Base-by-base conservation (phyloP, 1,140 invertebrate species). In the Holcopasites calliopsidis region DNA sequence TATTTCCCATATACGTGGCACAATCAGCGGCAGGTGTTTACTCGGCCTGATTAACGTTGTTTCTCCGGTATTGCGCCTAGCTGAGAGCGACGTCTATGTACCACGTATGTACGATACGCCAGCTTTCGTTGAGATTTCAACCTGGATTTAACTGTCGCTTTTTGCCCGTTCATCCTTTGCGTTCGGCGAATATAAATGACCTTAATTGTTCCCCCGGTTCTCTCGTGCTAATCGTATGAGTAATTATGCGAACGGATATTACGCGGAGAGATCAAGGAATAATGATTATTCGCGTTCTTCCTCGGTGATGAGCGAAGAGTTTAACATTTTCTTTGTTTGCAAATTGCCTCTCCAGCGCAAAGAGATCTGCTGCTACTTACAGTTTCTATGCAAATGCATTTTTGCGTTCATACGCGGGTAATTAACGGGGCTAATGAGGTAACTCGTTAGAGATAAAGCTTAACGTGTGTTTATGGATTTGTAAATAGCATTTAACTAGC, bases 11-110 rank as follows among this genome's bases (percentile, higher is more conserved):
- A 82, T 81, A 88, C 75, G 77, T 79, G 79, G 79, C 76, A 85
- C 87, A 88, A 88, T 88, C 86, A 88, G 77, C 57, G 82, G 60
- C 82, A 87, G 85, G 80, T 88, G 85, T 88, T 88, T 88, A 84
- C 87, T 66, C 79, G 79, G 69, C 77, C 83, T 88, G 87, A 88
- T 88, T 88, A 88, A 86, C 87, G 80, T 76, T 87, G 82, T 86
- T 85, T 74, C 79, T 65, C 50, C 23, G 50, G 75, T 77, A 49
- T 68, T 75, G 60, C 40, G 60, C 68, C 76, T 47, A 28, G 47
- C 42, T 50, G 40, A 68, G 81, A 84, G 31, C 66, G 60, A 79
- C 50, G 66, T 66, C 68, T 65, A 77, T 65, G 5, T 71, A 76
- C 68, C 40, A 72, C 52, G 60, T 75, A 38, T 60, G 69, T 52